phyloP scores from a whole-genome alignment of 2,113 vertebrate genomes.

The Anolis carolinensis region DNA sequence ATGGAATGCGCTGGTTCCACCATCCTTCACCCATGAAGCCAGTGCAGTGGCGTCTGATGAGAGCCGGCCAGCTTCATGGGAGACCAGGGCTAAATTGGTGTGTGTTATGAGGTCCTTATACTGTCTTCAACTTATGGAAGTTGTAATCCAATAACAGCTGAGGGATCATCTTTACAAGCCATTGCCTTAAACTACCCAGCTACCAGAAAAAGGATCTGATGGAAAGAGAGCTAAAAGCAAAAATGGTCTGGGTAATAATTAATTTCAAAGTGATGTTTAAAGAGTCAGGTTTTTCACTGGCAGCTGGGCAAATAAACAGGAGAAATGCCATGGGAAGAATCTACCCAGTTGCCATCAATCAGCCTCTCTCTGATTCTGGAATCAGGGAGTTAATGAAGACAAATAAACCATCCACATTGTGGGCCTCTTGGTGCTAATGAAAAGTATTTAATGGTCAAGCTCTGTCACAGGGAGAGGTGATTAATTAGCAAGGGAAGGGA shows the following conservation, averaged over 20 bases:
- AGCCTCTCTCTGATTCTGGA: constrained; percentile 29
- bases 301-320: background rate
- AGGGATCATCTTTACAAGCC: too few relatives aligned
- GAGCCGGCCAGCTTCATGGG: too few relatives aligned
- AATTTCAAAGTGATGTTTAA: background rate
- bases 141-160: too few relatives aligned
- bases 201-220: background rate
- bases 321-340: background rate
- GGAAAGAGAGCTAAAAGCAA: background rate
- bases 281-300: background rate
- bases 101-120: too few relatives aligned
- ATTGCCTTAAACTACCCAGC: background rate
- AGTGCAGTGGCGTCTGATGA: too few relatives aligned
- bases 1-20: too few relatives aligned
- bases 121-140: too few relatives aligned
- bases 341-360: constrained; percentile 29
- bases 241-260: background rate
- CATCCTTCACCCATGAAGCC: too few relatives aligned
- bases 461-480: constrained; percentile 38
- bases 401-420: constrained; percentile 52
- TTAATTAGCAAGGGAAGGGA: constrained; percentile 61
- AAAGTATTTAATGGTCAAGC: constrained; percentile 65
- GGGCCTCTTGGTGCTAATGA: constrained; percentile 55
- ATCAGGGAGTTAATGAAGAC: constrained; percentile 62
- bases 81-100: too few relatives aligned